Evolutionary conservation across 2,113 vertebrate species (phyloP).

Genomic region (Hemiscyllium ocellatum): DNA sequence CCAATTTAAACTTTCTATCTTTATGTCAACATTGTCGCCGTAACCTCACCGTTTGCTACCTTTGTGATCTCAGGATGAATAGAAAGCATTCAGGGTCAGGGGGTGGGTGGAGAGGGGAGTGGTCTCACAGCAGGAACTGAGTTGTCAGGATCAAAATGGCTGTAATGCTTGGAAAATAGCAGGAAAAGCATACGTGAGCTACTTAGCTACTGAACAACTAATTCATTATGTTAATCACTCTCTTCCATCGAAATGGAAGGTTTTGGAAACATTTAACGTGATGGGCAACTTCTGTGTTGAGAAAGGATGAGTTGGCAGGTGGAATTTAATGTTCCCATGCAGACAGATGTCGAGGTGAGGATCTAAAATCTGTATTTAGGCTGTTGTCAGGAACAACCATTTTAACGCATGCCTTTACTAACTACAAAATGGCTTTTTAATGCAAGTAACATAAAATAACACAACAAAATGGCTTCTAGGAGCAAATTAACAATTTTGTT

Average conservation of each 20-base stretch:
- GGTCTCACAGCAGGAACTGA: not conserved
- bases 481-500: too few relatives aligned
- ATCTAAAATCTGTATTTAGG: too few relatives aligned
- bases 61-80: not conserved
- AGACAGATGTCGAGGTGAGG: not conserved
- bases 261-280: too few relatives aligned
- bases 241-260: not conserved
- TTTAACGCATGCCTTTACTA: too few relatives aligned
- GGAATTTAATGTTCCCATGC: not conserved
- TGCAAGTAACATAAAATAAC: too few relatives aligned
- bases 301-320: not conserved
- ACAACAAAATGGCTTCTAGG: too few relatives aligned
- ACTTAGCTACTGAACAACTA: not conserved
- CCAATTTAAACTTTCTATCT: not conserved
- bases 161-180: not conserved
- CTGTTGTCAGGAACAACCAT: too few relatives aligned
- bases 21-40: not conserved
- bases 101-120: too few relatives aligned
- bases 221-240: not conserved
- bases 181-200: not conserved
- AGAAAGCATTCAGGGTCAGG: not conserved
- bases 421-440: too few relatives aligned
- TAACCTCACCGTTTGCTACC: not conserved
- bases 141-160: not conserved
- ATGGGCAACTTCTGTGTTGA: not conserved